Evolutionary conservation across 2,797 vertebrate genomes (phyloP).

Genomic region (Dendrocincla tyrannina): DNA sequence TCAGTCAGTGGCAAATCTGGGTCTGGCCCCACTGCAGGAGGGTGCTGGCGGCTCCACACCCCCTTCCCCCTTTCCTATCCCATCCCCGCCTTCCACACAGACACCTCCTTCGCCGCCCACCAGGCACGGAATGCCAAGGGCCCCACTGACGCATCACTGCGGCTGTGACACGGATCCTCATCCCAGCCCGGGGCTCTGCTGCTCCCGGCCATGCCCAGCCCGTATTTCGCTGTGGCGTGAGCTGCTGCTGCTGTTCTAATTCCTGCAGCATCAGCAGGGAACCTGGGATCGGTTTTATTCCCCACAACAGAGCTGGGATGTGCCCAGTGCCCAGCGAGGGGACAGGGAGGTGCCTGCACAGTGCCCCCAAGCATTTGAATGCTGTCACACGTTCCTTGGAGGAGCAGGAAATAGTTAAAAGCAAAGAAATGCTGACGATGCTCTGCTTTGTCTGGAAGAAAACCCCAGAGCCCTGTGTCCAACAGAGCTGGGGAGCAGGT

Average conservation of each 20-base stretch:
- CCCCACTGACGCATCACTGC: not conserved
- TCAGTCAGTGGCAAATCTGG: accelerated
- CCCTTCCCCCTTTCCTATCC: not conserved
- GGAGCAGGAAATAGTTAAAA: not conserved
- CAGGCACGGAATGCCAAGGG: not conserved
- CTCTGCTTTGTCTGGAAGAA: not conserved
- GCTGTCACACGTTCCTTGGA: accelerated
- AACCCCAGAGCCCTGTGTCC: not conserved
- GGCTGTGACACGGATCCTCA: not conserved
- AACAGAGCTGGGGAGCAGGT: accelerated
- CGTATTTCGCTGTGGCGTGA: accelerated
- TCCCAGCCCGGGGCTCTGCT: not conserved
- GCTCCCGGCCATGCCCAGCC: not conserved
- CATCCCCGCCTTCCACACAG: not conserved
- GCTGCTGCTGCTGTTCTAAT: not conserved
- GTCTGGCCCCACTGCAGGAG: not conserved
- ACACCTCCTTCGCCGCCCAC: not conserved
- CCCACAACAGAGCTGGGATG: accelerated
- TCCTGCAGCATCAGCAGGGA: not conserved
- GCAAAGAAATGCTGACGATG: not conserved
- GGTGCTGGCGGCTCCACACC: not conserved
- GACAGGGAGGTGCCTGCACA: not conserved
- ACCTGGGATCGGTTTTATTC: accelerated
- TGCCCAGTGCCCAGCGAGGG: not conserved
- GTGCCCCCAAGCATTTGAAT: not conserved